Evolutionary conservation across 2,113 vertebrate genomes (phyloP).

Genomic region (Dryoscopus gambensis): DNA sequence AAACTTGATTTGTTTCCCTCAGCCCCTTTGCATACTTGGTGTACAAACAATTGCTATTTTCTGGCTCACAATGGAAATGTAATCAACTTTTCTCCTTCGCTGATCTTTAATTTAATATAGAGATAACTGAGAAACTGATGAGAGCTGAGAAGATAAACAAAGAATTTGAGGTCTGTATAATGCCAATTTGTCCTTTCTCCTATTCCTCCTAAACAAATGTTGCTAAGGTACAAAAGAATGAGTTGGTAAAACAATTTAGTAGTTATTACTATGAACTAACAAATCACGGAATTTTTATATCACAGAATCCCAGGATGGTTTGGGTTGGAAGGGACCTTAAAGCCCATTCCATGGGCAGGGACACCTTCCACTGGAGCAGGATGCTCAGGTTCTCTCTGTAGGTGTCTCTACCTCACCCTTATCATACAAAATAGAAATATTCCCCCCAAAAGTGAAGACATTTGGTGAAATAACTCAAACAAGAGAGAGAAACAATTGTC

Average conservation of each 20-base stretch:
- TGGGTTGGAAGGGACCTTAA: neutral
- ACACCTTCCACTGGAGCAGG: neutral
- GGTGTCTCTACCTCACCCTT: neutral
- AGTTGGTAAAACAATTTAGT: neutral
- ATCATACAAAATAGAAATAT: neutral
- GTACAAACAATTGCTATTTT: neutral
- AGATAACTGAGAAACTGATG: neutral
- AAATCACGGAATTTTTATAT: neutral
- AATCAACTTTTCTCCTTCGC: slow-evolving; percentile 27
- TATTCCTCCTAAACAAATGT: neutral
- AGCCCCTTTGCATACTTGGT: neutral
- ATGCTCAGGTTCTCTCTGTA: neutral
- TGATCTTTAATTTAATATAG: slow-evolving; percentile 28
- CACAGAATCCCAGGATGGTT: neutral
- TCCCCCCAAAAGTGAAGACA: neutral
- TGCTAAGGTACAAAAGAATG: neutral
- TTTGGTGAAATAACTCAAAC: neutral
- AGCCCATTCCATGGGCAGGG: neutral
- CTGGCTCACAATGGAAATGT: neutral
- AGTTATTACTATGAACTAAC: neutral
- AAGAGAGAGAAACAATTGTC: neutral
- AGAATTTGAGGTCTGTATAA: neutral
- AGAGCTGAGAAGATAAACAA: neutral
- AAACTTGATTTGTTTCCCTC: neutral
- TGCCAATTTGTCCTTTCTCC: neutral